These are phyloP conservation scores for Nannobrachium achirus DNA, from an alignment of 2,113 vertebrate species.

Conservation along the genomic window DNA sequence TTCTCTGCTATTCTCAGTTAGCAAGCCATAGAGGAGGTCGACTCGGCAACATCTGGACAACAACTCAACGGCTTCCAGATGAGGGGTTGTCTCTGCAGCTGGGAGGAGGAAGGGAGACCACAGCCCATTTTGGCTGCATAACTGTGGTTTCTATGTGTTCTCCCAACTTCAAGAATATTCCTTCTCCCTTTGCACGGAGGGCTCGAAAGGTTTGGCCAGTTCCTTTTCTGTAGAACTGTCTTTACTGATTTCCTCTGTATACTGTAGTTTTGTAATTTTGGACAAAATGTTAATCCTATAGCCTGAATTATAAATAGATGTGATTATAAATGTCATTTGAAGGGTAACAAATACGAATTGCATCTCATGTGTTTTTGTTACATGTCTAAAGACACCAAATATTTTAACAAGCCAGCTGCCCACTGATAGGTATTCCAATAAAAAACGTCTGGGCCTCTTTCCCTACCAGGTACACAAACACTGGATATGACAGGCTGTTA, in stretches of 20 bases:
- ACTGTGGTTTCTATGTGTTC: conserved; percentile 62
- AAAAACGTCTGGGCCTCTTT: conserved; percentile 41
- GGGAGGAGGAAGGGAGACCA: conserved; percentile 44
- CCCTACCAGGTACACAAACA: conserved; percentile 43
- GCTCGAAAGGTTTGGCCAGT: conserved; percentile 1
- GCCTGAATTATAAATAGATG: background rate
- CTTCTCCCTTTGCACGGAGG: conserved; percentile 8
- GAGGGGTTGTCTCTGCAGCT: conserved; percentile 40
- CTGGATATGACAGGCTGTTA: background rate
- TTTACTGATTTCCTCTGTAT: background rate
- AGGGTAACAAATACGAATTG: conserved; percentile 22
- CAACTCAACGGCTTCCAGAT: conserved; percentile 68
- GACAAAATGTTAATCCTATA: background rate
- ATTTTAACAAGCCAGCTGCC: conserved; percentile 60
- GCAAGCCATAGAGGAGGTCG: conserved; percentile 48
- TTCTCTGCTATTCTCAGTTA: conserved; percentile 32
- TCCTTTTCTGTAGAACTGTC: conserved; percentile 13
- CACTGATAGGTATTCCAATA: conserved; percentile 52
- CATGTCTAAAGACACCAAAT: conserved; percentile 25
- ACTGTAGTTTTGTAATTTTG: conserved; percentile 4
- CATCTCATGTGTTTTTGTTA: conserved; percentile 18
- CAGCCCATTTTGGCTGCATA: conserved; percentile 60
- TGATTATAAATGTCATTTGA: conserved; percentile 16
- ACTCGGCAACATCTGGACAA: conserved; percentile 70
- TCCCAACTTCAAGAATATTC: conserved; percentile 33